Percentiles rank a stretch among this genome's conserved stretches.
These are phyloP conservation scores for Noturus placidus DNA, from an alignment of 2,113 vertebrate species.

Conservation along the genomic window DNA sequence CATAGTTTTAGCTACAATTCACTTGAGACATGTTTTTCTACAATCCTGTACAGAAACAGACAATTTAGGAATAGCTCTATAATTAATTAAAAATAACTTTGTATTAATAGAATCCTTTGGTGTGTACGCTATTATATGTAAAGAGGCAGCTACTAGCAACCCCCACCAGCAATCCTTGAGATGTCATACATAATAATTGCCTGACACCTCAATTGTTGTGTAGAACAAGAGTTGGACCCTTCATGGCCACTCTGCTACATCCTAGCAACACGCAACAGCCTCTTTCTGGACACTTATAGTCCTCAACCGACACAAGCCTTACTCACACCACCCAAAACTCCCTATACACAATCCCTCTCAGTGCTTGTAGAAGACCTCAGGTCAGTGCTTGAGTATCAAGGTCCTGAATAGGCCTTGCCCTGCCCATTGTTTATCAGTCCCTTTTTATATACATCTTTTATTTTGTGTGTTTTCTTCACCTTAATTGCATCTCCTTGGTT, in stretches of 20 bases:
- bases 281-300: slow-evolving; percentile 67
- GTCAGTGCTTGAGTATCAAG: slow-evolving; percentile 66
- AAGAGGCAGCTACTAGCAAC: slow-evolving; percentile 56
- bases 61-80: not conserved
- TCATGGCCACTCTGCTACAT: slow-evolving; percentile 63
- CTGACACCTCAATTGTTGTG: slow-evolving; percentile 66
- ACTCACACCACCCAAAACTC: slow-evolving; percentile 47
- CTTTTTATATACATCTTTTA: slow-evolving; percentile 78
- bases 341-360: slow-evolving; percentile 63
- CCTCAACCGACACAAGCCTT: slow-evolving; percentile 43
- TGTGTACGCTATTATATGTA: slow-evolving; percentile 35
- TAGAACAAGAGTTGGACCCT: slow-evolving; percentile 65
- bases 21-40: not conserved
- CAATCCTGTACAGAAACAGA: not conserved
- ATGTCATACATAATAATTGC: slow-evolving; percentile 70
- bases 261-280: slow-evolving; percentile 68
- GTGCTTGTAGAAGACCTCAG: slow-evolving; percentile 70
- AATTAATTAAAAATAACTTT: slow-evolving; percentile 6
- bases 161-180: slow-evolving; percentile 61
- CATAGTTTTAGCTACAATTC: not conserved
- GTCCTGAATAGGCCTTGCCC: slow-evolving; percentile 70
- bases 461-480: slow-evolving; percentile 73
- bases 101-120: slow-evolving; percentile 3
- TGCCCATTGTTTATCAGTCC: slow-evolving; percentile 66
- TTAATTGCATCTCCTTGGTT: slow-evolving; percentile 78